phyloP scores from a whole-genome alignment of 2,888 invertebrate genomes.

The Pelosia muscerda region DNA sequence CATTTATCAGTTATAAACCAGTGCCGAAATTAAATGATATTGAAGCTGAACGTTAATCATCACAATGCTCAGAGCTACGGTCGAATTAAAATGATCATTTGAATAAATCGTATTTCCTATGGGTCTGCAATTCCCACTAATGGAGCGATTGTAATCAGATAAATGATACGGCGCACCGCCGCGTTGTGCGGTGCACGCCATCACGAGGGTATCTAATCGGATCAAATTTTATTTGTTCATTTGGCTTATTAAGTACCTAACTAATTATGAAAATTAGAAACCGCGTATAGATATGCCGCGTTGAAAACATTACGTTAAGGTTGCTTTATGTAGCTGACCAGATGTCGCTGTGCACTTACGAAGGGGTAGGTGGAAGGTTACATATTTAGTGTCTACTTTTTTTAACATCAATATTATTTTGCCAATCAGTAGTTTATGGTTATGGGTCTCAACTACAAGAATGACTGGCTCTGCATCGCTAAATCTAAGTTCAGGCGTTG shows the following conservation, averaged over 20 bases:
- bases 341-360: background rate
- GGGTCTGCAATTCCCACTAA: background rate
- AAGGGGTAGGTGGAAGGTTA: too few relatives aligned
- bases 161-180: background rate
- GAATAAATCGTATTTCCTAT: background rate
- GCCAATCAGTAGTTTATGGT: too few relatives aligned
- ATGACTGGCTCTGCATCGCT: too few relatives aligned
- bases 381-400: too few relatives aligned
- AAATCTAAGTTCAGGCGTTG: too few relatives aligned
- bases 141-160: conserved; percentile 1
- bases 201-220: background rate
- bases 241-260: background rate
- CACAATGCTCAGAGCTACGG: background rate
- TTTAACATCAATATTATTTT: too few relatives aligned
- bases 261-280: background rate
- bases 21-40: background rate
- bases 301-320: background rate
- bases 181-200: background rate
- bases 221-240: background rate
- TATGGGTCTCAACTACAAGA: too few relatives aligned
- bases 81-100: conserved; percentile 1
- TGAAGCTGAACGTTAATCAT: background rate
- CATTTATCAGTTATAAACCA: background rate
- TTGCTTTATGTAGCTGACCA: background rate
- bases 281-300: background rate